Evolutionary conservation across 2,797 vertebrate genomes (phyloP).

Genomic region (Pangasius sanitwongsei): DNA sequence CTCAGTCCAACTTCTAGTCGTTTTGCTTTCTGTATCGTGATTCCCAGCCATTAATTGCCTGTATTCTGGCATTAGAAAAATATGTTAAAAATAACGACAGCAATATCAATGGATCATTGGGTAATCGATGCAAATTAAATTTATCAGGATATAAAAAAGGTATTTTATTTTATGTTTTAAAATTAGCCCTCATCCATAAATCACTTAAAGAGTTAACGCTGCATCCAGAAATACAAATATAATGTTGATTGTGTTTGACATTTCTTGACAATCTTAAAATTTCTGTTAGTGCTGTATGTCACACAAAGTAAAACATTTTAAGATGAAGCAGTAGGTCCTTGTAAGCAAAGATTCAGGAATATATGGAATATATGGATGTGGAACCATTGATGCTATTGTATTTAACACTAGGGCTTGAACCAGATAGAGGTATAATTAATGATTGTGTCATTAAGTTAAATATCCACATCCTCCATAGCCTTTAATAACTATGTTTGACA

Average conservation of each 20-base stretch:
- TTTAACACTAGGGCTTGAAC: not conserved
- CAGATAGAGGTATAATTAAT: not conserved
- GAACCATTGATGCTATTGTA: constrained; percentile 3
- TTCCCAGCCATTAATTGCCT: constrained; percentile 19
- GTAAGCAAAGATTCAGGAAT: constrained; percentile 1
- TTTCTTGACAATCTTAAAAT: constrained; percentile 38
- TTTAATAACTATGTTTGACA: not conserved
- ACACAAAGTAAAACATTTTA: not conserved
- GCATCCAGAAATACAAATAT: not conserved
- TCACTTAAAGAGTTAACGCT: not conserved
- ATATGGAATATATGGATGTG: not conserved
- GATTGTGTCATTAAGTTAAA: not conserved
- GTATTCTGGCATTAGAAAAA: constrained; percentile 26
- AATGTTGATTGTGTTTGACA: constrained; percentile 9
- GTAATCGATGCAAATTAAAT: not conserved
- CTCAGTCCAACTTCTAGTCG: constrained; percentile 46
- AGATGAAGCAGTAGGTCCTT: constrained; percentile 5
- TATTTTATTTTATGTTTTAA: not conserved
- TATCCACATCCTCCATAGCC: not conserved
- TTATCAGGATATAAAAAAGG: not conserved
- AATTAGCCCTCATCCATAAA: not conserved
- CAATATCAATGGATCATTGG: constrained; percentile 14
- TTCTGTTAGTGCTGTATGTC: constrained; percentile 16
- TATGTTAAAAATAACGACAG: not conserved
- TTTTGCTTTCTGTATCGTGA: constrained; percentile 24